Conservation (phyloP, 2,113 vertebrate species). For the Cololabis saira region DNA sequence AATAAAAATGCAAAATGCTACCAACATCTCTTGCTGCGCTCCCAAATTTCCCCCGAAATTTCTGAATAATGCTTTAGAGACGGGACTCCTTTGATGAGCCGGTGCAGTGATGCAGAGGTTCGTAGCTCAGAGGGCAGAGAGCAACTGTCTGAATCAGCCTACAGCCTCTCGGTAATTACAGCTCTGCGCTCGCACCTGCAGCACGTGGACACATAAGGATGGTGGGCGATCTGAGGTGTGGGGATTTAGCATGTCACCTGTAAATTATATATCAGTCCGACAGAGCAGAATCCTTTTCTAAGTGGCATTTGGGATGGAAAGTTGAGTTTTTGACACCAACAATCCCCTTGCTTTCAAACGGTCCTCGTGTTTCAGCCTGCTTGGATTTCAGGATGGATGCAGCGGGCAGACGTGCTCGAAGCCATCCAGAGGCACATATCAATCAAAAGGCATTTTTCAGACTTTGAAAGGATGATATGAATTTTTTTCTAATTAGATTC, state of each 20-base stretch:
- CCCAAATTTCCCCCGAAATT: not conserved
- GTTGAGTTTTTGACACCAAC: not conserved
- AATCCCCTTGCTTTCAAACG: not conserved
- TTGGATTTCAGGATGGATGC: not conserved
- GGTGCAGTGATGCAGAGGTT: not conserved
- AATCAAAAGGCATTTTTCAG: slow-evolving; percentile 3
- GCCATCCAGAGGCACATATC: not conserved
- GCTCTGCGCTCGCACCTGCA: slow-evolving; percentile 29
- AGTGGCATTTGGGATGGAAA: slow-evolving; percentile 2
- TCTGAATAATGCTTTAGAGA: slow-evolving; percentile 1
- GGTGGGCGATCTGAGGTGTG: too few relatives aligned
- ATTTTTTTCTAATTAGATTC: not conserved
- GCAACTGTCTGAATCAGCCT: slow-evolving; percentile 13
- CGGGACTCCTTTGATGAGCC: slow-evolving; percentile 1
- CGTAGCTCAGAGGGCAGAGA: slow-evolving; percentile 18
- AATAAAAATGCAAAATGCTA: not conserved
- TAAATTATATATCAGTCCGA: not conserved
- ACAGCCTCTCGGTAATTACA: slow-evolving; percentile 15
- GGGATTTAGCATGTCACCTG: too few relatives aligned
- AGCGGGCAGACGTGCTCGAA: not conserved
- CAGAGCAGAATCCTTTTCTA: not conserved
- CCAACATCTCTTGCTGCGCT: not conserved
- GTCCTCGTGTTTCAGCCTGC: not conserved
- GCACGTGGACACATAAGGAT: not conserved
- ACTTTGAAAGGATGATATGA: not conserved